Base-by-base conservation (phyloP, 2,113 vertebrate species). In the Perognathus longimembris region DNA sequence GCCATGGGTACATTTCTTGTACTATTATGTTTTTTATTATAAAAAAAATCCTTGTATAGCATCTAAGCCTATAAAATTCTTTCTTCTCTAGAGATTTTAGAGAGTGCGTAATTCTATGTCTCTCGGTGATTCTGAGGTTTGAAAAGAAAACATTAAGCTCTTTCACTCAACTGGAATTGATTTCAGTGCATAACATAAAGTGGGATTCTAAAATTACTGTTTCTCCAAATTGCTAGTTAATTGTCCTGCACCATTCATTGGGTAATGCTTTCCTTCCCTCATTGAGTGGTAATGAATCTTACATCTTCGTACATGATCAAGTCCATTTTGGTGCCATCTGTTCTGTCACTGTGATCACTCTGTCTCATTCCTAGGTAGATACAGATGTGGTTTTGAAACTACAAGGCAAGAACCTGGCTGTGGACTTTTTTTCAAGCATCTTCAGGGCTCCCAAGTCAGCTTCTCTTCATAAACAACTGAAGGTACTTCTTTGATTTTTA, bases 261-360 rank as follows among this genome's bases (percentile, higher is more conserved):
- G 74, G 69, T 91, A 85, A 89, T 81, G 91, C 91, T 92, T 93
- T 95, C 86, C 66, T 85, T 50, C 89, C 80, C 84, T 95, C 91
- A 89, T 87, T 92, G 95, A 96, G 91, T 64, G 75, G 84, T 92
- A 94, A 96, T 91, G 95, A 96, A 94, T 95, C 92, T 95, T 92
- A 94, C 91, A 94, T 94, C 92, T 93, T 89, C 57, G 63, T 91
- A 94, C 91, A 75, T 91, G 84, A 92, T 95, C 36, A 45, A 87
- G 96, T 89, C 93, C 87, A 57, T 94, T 95, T 89, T 64, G 50
- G 59, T 36, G 64, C 95, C 95, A 95, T 95, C 94, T 97, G 96
- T 81, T 96, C 91, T 26, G 24, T 85, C 12, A 54, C n/a, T 30
- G n/a, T 59, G 80, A 90, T 90, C 38, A 36, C 80, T 87, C 77